These are phyloP conservation scores for Antitype chi DNA, from an alignment of 2,888 invertebrate species.

Conservation along the genomic window DNA sequence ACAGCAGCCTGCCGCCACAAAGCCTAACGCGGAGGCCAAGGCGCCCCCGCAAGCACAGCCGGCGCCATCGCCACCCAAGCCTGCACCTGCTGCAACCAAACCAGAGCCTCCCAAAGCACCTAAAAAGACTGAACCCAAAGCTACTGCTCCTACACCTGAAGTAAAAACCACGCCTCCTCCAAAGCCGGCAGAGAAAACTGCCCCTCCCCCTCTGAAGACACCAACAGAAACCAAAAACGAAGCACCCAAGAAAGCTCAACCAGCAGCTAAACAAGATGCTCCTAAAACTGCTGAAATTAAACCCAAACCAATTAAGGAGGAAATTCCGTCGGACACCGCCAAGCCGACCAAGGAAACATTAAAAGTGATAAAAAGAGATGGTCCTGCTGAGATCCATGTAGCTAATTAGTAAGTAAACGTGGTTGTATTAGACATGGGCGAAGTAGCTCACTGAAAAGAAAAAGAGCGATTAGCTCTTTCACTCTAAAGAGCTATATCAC, in stretches of 20 bases:
- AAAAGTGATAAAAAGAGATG: constrained; percentile 91
- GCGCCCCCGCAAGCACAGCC: constrained; percentile 2
- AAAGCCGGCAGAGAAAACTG: constrained; percentile 51
- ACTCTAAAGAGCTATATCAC: too few species aligned
- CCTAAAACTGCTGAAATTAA: constrained; percentile 61
- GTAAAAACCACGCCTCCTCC: constrained; percentile 62
- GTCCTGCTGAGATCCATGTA: constrained; percentile 87
- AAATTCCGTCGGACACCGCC: constrained; percentile 88
- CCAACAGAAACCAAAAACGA: constrained; percentile 49
- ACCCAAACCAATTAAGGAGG: constrained; percentile 87
- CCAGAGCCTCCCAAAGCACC: constrained; percentile 33
- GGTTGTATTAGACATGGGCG: too few species aligned
- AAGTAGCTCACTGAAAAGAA: too few species aligned
- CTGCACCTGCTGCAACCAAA: constrained; percentile 36
- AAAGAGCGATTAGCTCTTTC: too few species aligned
- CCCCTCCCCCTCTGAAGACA: constrained; percentile 42
- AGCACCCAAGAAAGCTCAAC: constrained; percentile 43
- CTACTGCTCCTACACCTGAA: constrained; percentile 54
- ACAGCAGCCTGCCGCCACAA: constrained; percentile 46
- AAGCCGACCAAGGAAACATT: constrained; percentile 89
- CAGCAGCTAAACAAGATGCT: constrained; percentile 50
- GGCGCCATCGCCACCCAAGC: constrained; percentile 44
- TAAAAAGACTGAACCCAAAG: constrained; percentile 38
- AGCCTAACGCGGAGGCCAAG: constrained; percentile 16
- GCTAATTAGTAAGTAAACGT: constrained; percentile 74